Evolutionary conservation across 1,140 invertebrate species (phyloP), one percentile per base, ranked within the genome.

Genomic region (Drosophila auraria): DNA sequence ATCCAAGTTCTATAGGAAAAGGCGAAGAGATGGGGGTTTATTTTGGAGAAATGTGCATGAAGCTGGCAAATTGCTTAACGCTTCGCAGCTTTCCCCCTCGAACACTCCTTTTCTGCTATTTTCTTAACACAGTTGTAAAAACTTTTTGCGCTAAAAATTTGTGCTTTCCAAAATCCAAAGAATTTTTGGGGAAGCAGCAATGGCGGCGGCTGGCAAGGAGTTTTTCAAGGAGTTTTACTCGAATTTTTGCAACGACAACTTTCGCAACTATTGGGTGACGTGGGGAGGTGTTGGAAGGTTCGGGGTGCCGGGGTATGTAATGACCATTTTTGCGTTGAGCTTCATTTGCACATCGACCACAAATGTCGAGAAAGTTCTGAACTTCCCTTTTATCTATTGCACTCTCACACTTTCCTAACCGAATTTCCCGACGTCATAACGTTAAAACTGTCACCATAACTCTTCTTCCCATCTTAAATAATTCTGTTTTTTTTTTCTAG

Each of bases 11-110:
- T 25, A 40, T 25, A 6, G 14, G 20, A n/a, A 40, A 23, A 27
- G n/a, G 20, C 11, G 23, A 14, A 30, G 25, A 25, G 14, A 27
- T 25, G 20, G n/a, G 23, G 61, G 51, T 54, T 54, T 50, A 33
- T 44, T 17, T 33, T 59, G 64, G 38, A 40, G 64, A 25, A 57
- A 44, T 77, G 78, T 80, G 78, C 71, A 87, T 84, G 75, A 81
- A 90, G 61, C 89, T 91, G 90, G 90, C 82, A 91, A 91, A 91
- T 91, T 91, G 89, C 84, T 91, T 83, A 91, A 89, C 90, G 84
- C 80, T 74, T 87, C 74, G 51, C 47, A 90, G 87, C 70, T 53
- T 56, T 25, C 49, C 36, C 30, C 30, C 11, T 58, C n/a, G 14
- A 45, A 65, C 25, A 51, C 47, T 77, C 42, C 40, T 57, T 68